Conservation (phyloP, 2,797 vertebrate species). For the Cygnus olor region DNA sequence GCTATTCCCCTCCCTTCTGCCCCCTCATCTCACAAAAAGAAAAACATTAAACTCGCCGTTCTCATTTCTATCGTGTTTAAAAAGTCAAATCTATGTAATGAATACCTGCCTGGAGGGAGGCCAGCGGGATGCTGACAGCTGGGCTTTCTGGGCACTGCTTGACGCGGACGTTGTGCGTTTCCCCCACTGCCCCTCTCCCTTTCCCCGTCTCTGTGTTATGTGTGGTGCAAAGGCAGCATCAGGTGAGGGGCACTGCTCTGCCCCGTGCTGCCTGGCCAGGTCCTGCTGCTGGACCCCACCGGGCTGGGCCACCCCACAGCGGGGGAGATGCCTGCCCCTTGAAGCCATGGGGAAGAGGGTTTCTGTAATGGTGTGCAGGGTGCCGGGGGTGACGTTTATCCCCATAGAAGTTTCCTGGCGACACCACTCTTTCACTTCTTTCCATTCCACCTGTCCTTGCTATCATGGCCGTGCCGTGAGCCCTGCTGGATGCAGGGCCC, state of each 20-base stretch:
- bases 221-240: neutral
- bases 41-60: conserved; percentile 61
- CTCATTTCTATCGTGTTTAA: conserved; percentile 54
- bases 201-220: neutral
- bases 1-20: conserved; percentile 60
- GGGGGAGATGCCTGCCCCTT: too few relatives aligned
- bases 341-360: neutral
- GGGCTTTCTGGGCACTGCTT: conserved; percentile 23
- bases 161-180: conserved; percentile 14
- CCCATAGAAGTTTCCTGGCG: neutral
- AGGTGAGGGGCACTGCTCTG: neutral
- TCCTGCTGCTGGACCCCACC: too few relatives aligned
- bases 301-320: too few relatives aligned
- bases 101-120: conserved; percentile 57
- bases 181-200: neutral
- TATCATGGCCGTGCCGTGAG: accelerated
- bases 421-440: accelerated
- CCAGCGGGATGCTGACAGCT: neutral
- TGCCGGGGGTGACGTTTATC: neutral
- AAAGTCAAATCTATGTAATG: conserved; percentile 65
- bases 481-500: neutral
- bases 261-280: too few relatives aligned
- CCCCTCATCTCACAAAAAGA: conserved; percentile 61
- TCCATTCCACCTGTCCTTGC: neutral
- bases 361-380: neutral